Evolutionary conservation across 1,140 invertebrate genomes (phyloP).

Genomic region (Drosophila neocordata): DNA sequence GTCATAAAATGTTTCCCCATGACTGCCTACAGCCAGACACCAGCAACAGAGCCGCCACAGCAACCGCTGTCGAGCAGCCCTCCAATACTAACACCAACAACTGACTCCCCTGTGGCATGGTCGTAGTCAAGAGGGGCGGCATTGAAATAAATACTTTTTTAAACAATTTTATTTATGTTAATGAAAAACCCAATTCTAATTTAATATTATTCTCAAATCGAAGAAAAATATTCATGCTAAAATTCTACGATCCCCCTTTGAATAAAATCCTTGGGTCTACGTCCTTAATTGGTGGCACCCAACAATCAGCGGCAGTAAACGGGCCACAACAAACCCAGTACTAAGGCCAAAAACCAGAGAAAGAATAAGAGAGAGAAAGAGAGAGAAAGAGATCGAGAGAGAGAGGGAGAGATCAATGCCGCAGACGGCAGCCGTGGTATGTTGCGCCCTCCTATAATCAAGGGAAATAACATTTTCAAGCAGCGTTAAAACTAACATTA

Average conservation of each 20-base stretch:
- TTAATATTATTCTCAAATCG: no score
- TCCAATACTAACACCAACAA: slow-evolving; percentile 35
- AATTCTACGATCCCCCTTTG: not conserved
- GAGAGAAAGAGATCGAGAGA: not conserved
- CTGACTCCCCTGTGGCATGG: not conserved
- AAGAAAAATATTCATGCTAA: no score
- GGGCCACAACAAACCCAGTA: slow-evolving; percentile 17
- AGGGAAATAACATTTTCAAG: slow-evolving; percentile 83
- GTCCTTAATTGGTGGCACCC: slow-evolving; percentile 32
- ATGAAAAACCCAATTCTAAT: no score
- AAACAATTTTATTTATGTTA: no score
- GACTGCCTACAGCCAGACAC: slow-evolving; percentile 75
- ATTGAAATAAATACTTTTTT: not conserved
- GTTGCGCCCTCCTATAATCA: slow-evolving; percentile 79
- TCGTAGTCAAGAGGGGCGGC: not conserved
- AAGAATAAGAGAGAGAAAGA: slow-evolving; percentile 14
- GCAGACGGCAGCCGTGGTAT: slow-evolving; percentile 45
- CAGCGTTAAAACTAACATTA: slow-evolving; percentile 83
- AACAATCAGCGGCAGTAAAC: slow-evolving; percentile 78
- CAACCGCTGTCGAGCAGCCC: slow-evolving; percentile 25
- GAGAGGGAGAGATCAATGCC: slow-evolving; percentile 34
- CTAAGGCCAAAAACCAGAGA: slow-evolving; percentile 9
- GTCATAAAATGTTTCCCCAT: slow-evolving; percentile 83
- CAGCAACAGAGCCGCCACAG: slow-evolving; percentile 31
- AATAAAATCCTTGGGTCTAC: not conserved